Evolutionary conservation across 2,797 vertebrate species (phyloP).

Genomic region (Sternotherus odoratus): DNA sequence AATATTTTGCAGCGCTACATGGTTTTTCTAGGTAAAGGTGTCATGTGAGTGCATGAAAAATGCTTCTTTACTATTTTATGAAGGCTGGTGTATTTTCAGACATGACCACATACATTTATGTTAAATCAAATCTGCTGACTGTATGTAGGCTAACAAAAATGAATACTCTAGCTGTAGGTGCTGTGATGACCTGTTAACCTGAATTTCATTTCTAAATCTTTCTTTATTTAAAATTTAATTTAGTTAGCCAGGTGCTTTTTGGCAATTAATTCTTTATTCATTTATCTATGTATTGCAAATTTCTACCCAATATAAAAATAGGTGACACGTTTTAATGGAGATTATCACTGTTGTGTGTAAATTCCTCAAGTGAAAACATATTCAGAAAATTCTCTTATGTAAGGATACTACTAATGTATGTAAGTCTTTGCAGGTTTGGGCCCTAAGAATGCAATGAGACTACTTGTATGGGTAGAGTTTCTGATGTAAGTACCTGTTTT

Average conservation of each 20-base stretch:
- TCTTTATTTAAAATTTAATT: constrained; percentile 58
- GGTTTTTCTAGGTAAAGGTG: constrained; percentile 20
- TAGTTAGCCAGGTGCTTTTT: background rate
- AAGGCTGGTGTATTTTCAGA: constrained; percentile 40
- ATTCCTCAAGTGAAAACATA: background rate
- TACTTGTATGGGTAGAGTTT: background rate
- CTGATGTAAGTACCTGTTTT: background rate
- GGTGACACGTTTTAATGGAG: background rate
- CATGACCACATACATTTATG: background rate
- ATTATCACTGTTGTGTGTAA: background rate
- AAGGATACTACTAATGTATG: background rate
- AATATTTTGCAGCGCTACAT: background rate
- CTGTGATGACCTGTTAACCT: constrained; percentile 56
- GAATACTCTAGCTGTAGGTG: constrained; percentile 35
- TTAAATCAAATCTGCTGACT: constrained; percentile 47
- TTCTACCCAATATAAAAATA: constrained; percentile 9
- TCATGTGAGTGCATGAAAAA: background rate
- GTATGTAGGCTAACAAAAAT: constrained; percentile 52
- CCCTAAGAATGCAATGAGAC: accelerated
- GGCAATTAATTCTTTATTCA: constrained; percentile 44
- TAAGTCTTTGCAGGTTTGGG: background rate
- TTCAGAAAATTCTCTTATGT: constrained; percentile 1
- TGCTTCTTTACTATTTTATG: constrained; percentile 4
- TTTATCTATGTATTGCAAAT: constrained; percentile 8
- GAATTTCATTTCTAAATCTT: constrained; percentile 64